Conservation (phyloP, 92 coral and sea anemone species). For the Micromussa lordhowensis region DNA sequence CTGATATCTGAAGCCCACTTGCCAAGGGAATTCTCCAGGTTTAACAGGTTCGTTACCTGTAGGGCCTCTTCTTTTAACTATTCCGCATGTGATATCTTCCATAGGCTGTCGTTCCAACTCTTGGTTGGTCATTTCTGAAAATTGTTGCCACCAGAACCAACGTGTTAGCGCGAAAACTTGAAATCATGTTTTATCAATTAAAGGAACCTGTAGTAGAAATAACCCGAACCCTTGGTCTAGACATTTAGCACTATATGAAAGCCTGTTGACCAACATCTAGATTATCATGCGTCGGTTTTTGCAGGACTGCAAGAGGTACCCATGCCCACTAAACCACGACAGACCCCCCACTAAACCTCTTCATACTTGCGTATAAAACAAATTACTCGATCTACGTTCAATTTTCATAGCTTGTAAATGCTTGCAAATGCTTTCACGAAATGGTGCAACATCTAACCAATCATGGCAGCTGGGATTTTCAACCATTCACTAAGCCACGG, state of each 20-base stretch:
- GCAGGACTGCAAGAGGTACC: background rate
- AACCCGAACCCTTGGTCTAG: too few relatives aligned
- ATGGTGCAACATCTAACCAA: background rate
- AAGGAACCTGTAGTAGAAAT: background rate
- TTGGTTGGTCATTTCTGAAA: constrained; percentile 38
- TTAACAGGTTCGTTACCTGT: constrained; percentile 36
- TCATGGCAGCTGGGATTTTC: background rate
- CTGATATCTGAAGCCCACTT: constrained; percentile 39
- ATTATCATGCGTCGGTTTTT: too few relatives aligned
- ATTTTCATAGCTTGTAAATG: background rate
- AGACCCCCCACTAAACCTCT: background rate
- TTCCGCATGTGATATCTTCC: constrained; percentile 48
- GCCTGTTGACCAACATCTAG: too few relatives aligned
- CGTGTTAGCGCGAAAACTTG: background rate
- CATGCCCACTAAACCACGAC: too few relatives aligned
- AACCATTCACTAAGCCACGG: background rate
- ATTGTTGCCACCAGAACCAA: background rate
- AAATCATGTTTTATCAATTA: too few relatives aligned
- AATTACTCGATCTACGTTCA: background rate
- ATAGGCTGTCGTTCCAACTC: constrained; percentile 23
- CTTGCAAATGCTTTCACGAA: background rate
- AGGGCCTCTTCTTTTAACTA: constrained; percentile 35
- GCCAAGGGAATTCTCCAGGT: constrained; percentile 48
- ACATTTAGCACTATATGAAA: too few relatives aligned
- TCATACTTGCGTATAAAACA: too few relatives aligned